Base-by-base conservation (phyloP, 2,113 vertebrate genomes). In the Choloepus hoffmanni region DNA sequence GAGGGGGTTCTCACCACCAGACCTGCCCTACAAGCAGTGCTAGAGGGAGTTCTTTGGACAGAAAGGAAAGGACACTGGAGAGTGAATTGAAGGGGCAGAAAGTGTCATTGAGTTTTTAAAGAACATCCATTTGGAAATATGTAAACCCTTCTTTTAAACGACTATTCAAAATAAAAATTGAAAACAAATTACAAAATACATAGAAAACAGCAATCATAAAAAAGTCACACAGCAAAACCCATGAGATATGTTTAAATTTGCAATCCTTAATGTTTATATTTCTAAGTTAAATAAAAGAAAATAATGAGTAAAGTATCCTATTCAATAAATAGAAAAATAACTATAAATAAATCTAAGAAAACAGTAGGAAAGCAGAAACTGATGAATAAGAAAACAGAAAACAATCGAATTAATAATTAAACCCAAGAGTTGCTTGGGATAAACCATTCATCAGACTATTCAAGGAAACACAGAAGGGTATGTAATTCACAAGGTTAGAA, bases 181-280 rank as follows among this genome's bases (percentile, higher is more conserved):
- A 74, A 74, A 83, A 58, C 18, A 87, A 63, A 53, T 63, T 50
- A 43, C 5, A 63, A 60, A 81, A 62, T 33, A 28, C 8, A 24
- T 70, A 55, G 73, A 81, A 86, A 96, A 82, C 68, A 58, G 85
- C 77, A 50, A 60, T 67, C 10, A 81, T 60, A 28, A 43, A 93
- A 73, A 28, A 2, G 43, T 50, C 10, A 65, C 14, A 13, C 67
- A n/a, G 6, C 15, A 68, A 68, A 68, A 68, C 33, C 63, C 67
- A 23, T n/a, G 19, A 62, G 60, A 33, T 21, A 58, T 63, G 15
- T 55, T 10, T 63, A 72, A 70, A 62, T 70, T 13, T n/a, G 21
- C 77, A 43, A 40, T 40, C 21, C 43, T 68, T 62, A 77, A 45
- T 78, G 26, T 12, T 78, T 48, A 40, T 12, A 55, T 1, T 68